Evolutionary conservation across 2,113 vertebrate genomes (phyloP).

Genomic region (Candoia aspera): DNA sequence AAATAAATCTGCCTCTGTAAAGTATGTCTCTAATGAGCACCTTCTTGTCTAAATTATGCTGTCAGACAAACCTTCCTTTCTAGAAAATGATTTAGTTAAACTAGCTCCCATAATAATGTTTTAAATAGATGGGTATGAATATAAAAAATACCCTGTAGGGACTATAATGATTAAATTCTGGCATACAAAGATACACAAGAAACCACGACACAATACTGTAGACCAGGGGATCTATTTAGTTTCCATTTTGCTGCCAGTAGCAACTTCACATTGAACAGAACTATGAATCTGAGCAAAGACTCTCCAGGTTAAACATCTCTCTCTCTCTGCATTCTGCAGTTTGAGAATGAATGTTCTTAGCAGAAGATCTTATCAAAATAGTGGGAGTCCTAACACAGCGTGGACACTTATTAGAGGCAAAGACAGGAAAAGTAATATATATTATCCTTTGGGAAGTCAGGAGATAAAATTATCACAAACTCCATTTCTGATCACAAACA

Average conservation of each 20-base stretch:
- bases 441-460: constrained; percentile 33
- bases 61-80: constrained; percentile 45
- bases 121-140: constrained; percentile 40
- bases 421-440: background rate
- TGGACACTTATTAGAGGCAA: constrained; percentile 5
- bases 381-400: background rate
- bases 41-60: constrained; percentile 55
- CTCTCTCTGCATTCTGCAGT: background rate
- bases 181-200: constrained; percentile 38
- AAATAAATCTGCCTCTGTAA: constrained; percentile 33
- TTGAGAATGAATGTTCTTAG: background rate
- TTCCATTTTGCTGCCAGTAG: constrained; percentile 41
- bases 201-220: constrained; percentile 25
- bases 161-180: constrained; percentile 49
- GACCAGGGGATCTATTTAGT: constrained; percentile 37
- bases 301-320: constrained; percentile 20
- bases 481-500: constrained; percentile 6
- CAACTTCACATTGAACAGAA: constrained; percentile 32
- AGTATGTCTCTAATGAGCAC: constrained; percentile 23
- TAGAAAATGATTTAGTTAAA: constrained; percentile 50
- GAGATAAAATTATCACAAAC: constrained; percentile 40
- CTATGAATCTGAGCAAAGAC: constrained; percentile 10
- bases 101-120: constrained; percentile 9
- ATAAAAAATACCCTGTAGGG: constrained; percentile 37
- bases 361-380: background rate